Evolutionary conservation across 2,113 vertebrate genomes (phyloP).

Genomic region (Hypanus sabinus): DNA sequence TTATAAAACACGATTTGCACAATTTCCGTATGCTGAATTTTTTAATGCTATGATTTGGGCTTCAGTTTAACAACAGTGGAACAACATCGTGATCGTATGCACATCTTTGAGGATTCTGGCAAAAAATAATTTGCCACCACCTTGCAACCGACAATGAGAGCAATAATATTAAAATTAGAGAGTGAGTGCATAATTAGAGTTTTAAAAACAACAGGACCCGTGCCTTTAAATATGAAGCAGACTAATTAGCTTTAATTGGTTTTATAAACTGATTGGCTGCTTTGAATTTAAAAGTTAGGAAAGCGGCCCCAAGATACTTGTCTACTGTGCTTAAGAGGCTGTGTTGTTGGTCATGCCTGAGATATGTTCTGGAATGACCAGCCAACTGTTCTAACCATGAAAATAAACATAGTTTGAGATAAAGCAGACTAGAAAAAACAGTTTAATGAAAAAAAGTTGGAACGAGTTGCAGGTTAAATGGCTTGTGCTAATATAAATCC

Average conservation of each 20-base stretch:
- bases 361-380: constrained; percentile 29
- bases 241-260: constrained; percentile 30
- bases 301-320: background rate
- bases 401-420: constrained; percentile 34
- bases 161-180: background rate
- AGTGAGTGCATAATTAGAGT: constrained; percentile 19
- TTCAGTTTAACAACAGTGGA: background rate
- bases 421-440: constrained; percentile 18
- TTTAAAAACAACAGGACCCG: background rate
- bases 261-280: constrained; percentile 22
- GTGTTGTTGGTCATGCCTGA: constrained; percentile 23
- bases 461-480: constrained; percentile 5
- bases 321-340: background rate
- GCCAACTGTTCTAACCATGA: background rate
- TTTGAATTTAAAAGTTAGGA: background rate
- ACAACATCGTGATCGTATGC: background rate
- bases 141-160: background rate
- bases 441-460: constrained; percentile 30
- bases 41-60: background rate
- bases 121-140: background rate
- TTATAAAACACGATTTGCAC: too few relatives aligned
- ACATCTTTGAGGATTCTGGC: background rate
- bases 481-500: constrained; percentile 23
- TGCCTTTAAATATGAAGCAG: constrained; percentile 2
- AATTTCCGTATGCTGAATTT: background rate